These are phyloP conservation scores for Formicarius rufipectus DNA, from an alignment of 2,113 vertebrate species.

Conservation along the genomic window DNA sequence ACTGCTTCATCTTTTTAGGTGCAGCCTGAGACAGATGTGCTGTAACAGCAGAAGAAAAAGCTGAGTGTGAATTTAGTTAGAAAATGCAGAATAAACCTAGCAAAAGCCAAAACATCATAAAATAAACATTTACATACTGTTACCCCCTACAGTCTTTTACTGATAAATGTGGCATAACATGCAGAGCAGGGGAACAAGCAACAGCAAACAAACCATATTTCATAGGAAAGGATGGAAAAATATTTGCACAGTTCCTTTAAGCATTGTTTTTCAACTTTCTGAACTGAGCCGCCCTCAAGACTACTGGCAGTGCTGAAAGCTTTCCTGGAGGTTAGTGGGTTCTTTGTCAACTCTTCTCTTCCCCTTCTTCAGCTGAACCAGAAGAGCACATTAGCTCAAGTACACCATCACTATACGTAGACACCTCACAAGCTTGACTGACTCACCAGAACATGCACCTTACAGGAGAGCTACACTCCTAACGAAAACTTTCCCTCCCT, in stretches of 20 bases:
- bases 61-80: background rate
- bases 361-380: background rate
- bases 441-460: background rate
- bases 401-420: background rate
- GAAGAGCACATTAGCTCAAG: background rate
- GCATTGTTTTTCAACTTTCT: background rate
- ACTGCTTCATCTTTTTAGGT: background rate
- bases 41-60: constrained; percentile 14
- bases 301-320: background rate
- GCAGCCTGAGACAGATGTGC: background rate
- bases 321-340: background rate
- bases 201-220: background rate
- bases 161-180: background rate
- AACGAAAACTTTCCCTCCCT: background rate
- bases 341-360: background rate
- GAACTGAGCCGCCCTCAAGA: background rate
- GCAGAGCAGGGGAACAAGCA: constrained; percentile 3
- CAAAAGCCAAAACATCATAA: background rate
- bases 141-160: background rate
- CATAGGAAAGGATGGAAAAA: background rate
- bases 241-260: background rate
- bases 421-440: background rate
- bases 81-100: background rate
- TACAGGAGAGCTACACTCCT: background rate
- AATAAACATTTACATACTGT: constrained; percentile 7